Conservation (phyloP, 2,888 invertebrate species). For the Fissipunctia ypsillon region DNA sequence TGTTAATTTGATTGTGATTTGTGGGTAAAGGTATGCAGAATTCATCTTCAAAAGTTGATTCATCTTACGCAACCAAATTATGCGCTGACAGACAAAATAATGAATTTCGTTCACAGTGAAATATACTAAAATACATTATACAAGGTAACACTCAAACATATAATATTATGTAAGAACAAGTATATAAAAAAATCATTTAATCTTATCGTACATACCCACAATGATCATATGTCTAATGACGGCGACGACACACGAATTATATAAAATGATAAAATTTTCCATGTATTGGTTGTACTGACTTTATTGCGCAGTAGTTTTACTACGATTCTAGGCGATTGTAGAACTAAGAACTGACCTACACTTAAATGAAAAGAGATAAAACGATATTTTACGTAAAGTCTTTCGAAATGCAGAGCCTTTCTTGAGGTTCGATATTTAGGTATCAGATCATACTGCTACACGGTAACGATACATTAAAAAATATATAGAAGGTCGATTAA, state of each 20-base stretch:
- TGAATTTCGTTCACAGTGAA: not conserved
- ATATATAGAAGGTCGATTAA: not conserved
- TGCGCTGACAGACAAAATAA: constrained; percentile 4
- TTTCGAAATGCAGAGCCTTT: not conserved
- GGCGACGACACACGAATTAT: constrained; percentile 4
- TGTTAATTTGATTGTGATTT: too few species aligned
- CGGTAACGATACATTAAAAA: not conserved
- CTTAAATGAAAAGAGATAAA: not conserved
- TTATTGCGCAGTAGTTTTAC: constrained; percentile 28
- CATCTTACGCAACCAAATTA: constrained; percentile 12
- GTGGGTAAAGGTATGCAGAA: too few species aligned
- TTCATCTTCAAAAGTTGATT: too few species aligned
- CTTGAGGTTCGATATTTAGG: not conserved
- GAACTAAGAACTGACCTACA: too few species aligned
- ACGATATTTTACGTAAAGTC: not conserved
- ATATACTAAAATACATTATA: not conserved
- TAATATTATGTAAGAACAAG: too few species aligned
- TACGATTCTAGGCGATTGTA: not conserved
- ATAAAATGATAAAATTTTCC: constrained; percentile 28
- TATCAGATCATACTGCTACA: not conserved
- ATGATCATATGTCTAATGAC: constrained; percentile 46
- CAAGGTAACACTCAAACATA: not conserved
- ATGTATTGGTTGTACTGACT: constrained; percentile 8
- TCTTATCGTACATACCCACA: constrained; percentile 48
- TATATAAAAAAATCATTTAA: constrained; percentile 10